phyloP scores from a whole-genome alignment of 2,888 invertebrate genomes.

The Drosophila meridiana region DNA sequence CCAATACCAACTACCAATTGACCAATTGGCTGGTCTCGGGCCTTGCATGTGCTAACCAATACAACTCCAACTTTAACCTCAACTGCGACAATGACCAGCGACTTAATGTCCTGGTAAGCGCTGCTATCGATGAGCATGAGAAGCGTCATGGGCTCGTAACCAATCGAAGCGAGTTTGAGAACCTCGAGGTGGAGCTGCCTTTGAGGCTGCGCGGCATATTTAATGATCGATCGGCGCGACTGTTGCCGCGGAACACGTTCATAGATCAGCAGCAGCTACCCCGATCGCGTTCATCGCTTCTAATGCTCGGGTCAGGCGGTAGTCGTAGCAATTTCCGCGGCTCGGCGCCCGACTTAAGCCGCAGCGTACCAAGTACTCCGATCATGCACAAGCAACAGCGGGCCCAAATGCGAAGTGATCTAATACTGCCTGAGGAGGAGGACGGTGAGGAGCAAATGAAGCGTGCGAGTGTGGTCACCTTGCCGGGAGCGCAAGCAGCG shows the following conservation, averaged over 20 bases:
- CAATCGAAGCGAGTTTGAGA: conserved; percentile 75
- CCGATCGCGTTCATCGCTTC: conserved; percentile 86
- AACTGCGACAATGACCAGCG: conserved; percentile 45
- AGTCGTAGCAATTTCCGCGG: conserved; percentile 76
- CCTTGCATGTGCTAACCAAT: conserved; percentile 70
- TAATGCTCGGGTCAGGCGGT: conserved; percentile 83
- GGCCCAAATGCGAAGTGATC: conserved; percentile 68
- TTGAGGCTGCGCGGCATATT: conserved; percentile 80
- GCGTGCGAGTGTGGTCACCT: conserved; percentile 61
- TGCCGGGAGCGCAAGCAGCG: conserved; percentile 42
- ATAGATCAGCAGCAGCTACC: conserved; percentile 86
- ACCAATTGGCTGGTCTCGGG: conserved; percentile 46
- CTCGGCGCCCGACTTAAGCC: conserved; percentile 84
- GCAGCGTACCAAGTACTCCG: conserved; percentile 84
- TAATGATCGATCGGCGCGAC: conserved; percentile 70
- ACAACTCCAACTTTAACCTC: conserved; percentile 83
- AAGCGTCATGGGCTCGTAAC: conserved; percentile 59
- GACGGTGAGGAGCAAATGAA: conserved; percentile 50
- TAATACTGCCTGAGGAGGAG: conserved; percentile 74
- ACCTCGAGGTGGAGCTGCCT: conserved; percentile 83
- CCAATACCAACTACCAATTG: conserved; percentile 42
- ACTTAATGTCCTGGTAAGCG: conserved; percentile 72
- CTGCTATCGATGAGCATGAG: conserved; percentile 71
- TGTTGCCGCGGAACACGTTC: conserved; percentile 84
- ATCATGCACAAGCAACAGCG: conserved; percentile 75